Percentiles rank a stretch among this genome's conserved stretches.
Conservation (phyloP, 30 jellyfish, hydroid and myxozoan species). For the Nemopilema nomurai region DNA sequence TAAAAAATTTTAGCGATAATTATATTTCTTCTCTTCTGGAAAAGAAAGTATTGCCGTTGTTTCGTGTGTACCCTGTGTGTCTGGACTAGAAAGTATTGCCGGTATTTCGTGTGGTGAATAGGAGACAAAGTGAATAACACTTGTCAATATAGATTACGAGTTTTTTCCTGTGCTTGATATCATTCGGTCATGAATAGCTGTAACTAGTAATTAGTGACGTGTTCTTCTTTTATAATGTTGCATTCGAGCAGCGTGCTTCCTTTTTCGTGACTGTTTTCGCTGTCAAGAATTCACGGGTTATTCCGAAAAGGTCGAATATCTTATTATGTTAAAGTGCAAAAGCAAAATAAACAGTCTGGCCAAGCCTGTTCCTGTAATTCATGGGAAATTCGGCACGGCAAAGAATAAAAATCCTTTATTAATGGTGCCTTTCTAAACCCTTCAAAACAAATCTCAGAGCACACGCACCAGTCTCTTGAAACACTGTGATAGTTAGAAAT, state of each 20-base stretch:
- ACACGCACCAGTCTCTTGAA: not conserved
- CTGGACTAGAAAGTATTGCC: not conserved
- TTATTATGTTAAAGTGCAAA: not conserved
- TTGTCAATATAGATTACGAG: not conserved
- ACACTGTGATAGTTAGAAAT: not conserved
- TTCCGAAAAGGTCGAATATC: not conserved
- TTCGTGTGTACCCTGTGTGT: not conserved
- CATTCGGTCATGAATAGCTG: not conserved
- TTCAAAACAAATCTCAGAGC: not conserved
- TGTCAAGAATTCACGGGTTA: not conserved
- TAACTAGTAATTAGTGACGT: not conserved
- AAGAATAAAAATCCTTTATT: not conserved
- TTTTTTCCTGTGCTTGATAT: not conserved
- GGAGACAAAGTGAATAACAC: not conserved
- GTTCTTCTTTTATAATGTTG: not conserved
- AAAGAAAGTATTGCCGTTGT: not conserved
- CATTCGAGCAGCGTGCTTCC: too few species aligned
- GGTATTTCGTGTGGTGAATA: not conserved
- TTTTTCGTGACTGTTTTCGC: not conserved
- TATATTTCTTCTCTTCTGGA: not conserved
- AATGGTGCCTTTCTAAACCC: not conserved
- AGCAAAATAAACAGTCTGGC: not conserved
- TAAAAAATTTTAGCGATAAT: not conserved
- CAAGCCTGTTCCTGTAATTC: not conserved
- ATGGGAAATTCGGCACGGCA: not conserved